Percentiles rank a stretch among this genome's conserved stretches.
These are phyloP conservation scores for Astreopora myriophthalma DNA, from an alignment of 64 coral and sea anemone species.

Conservation along the genomic window DNA sequence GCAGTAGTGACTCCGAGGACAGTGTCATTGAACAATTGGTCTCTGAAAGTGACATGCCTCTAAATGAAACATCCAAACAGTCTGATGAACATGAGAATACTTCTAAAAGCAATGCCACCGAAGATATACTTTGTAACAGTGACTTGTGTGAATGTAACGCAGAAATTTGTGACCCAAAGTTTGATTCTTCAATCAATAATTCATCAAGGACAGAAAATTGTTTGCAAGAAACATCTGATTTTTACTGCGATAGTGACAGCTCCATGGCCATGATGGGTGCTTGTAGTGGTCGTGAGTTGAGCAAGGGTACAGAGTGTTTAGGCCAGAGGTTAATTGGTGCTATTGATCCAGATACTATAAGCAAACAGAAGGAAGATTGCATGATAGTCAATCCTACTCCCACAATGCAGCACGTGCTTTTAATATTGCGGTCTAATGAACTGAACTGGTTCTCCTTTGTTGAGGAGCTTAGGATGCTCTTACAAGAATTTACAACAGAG, in stretches of 20 bases:
- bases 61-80: neutral
- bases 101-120: neutral
- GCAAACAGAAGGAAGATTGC: constrained; percentile 11
- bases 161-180: neutral
- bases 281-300: neutral
- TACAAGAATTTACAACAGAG: neutral
- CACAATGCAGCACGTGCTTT: neutral
- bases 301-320: neutral
- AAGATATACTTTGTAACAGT: neutral
- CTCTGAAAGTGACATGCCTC: neutral
- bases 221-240: neutral
- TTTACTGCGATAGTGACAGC: neutral
- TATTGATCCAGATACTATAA: neutral
- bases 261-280: neutral
- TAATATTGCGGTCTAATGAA: constrained; percentile 9
- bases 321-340: neutral
- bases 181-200: neutral
- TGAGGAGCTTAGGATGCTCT: neutral
- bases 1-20: constrained; percentile 12
- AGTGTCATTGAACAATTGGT: neutral
- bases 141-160: neutral
- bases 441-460: constrained; percentile 76
- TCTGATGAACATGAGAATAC: constrained; percentile 15
- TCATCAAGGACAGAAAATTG: neutral
- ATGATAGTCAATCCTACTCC: neutral